Conservation (phyloP, 2,888 invertebrate species). For the Lasioglossum calceatum region DNA sequence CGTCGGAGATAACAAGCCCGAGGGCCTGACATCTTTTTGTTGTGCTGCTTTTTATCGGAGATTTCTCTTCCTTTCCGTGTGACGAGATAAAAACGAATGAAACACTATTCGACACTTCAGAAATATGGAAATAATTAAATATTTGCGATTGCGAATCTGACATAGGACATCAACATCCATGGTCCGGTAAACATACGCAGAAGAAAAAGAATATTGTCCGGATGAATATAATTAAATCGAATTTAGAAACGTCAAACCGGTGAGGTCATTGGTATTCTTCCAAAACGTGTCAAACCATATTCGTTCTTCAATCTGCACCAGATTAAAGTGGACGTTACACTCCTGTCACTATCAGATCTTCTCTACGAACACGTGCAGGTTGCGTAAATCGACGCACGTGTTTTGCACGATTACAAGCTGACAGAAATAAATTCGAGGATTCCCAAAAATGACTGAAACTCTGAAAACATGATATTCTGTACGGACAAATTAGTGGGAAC, state of each 20-base stretch:
- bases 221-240: not conserved
- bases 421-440: not conserved
- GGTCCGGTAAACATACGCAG: too few relatives aligned
- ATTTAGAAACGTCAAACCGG: not conserved
- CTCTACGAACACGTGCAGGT: slow-evolving; percentile 20
- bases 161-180: too few relatives aligned
- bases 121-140: not conserved
- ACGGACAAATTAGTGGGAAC: not conserved
- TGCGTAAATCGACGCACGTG: slow-evolving; percentile 29
- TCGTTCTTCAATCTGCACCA: not conserved
- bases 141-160: too few relatives aligned
- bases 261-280: not conserved
- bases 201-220: not conserved
- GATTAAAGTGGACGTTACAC: slow-evolving; percentile 7
- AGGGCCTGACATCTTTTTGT: not conserved
- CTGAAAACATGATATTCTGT: not conserved
- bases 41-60: not conserved
- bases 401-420: not conserved
- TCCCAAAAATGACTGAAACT: not conserved
- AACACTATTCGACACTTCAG: not conserved
- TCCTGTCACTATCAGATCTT: slow-evolving; percentile 20
- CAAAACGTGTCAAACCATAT: slow-evolving; percentile 20
- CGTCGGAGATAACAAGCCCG: not conserved
- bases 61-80: not conserved
- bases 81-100: not conserved